These are phyloP conservation scores for Oxyscelio sp. DNA, from an alignment of 2,888 invertebrate species.

Conservation along the genomic window DNA sequence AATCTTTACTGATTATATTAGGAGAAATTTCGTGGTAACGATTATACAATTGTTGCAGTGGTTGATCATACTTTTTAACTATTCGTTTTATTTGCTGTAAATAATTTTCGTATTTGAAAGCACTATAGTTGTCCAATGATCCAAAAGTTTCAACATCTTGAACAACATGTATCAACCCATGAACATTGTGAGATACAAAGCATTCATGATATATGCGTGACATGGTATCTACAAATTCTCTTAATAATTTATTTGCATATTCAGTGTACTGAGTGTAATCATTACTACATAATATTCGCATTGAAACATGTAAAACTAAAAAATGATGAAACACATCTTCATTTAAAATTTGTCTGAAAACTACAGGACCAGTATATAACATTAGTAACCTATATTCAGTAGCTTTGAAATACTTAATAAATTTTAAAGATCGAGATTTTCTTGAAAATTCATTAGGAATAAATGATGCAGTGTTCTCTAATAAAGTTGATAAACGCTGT, in stretches of 20 bases:
- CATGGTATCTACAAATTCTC: not conserved
- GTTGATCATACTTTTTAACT: conserved; percentile 23
- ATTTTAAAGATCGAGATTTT: not conserved
- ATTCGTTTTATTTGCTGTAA: conserved; percentile 39
- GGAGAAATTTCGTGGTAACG: conserved; percentile 32
- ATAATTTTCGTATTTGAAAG: conserved; percentile 33
- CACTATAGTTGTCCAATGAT: no score
- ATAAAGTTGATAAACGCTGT: conserved; percentile 6
- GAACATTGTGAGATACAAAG: not conserved
- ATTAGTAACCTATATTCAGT: not conserved
- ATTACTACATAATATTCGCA: not conserved
- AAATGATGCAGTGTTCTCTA: conserved; percentile 16
- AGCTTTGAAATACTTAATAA: no score
- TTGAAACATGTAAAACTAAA: not conserved
- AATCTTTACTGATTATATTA: not conserved
- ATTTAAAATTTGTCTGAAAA: not conserved
- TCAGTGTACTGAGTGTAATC: not conserved
- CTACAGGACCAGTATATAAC: not conserved
- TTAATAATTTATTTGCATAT: not conserved
- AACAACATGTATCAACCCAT: not conserved
- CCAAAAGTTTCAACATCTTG: not conserved
- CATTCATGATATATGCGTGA: not conserved
- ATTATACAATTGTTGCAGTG: conserved; percentile 37
- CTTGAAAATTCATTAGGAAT: conserved; percentile 56
- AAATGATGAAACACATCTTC: not conserved